phyloP scores from a whole-genome alignment of 2,888 invertebrate species.

The Phasia obesa region DNA sequence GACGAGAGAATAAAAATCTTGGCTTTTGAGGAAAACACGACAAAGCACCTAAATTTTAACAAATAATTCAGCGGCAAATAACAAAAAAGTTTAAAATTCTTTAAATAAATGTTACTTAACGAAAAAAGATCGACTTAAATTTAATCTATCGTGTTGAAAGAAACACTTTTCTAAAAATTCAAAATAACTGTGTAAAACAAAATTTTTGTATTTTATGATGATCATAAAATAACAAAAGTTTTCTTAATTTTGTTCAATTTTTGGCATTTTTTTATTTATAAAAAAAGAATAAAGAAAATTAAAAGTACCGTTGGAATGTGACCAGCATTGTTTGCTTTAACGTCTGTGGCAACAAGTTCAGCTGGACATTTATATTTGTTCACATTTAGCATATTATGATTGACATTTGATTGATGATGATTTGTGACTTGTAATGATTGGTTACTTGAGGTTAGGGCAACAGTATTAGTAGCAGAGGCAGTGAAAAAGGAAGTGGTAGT shows the following conservation, averaged over 20 bases:
- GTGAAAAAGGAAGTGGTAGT: constrained; percentile 50
- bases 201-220: too few species aligned
- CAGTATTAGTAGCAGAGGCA: constrained; percentile 51
- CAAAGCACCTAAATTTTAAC: too few species aligned
- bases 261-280: constrained; percentile 12
- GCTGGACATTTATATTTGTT: constrained; percentile 42
- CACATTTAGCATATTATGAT: constrained; percentile 53
- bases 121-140: too few species aligned
- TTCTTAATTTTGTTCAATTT: constrained; percentile 53
- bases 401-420: constrained; percentile 59
- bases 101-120: too few species aligned
- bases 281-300: constrained; percentile 47
- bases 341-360: constrained; percentile 68
- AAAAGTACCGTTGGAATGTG: constrained; percentile 83
- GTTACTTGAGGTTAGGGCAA: constrained; percentile 60
- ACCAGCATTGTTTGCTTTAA: constrained; percentile 77
- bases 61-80: too few species aligned
- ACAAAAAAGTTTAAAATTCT: too few species aligned
- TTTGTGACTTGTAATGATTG: constrained; percentile 63
- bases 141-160: too few species aligned
- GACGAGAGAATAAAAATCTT: too few species aligned
- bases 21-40: too few species aligned
- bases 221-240: too few species aligned
- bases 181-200: neutral
- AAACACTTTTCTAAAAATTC: too few species aligned